These are phyloP conservation scores for Eulemur albifrons DNA, from an alignment of 2,797 vertebrate genomes.

Conservation along the genomic window DNA sequence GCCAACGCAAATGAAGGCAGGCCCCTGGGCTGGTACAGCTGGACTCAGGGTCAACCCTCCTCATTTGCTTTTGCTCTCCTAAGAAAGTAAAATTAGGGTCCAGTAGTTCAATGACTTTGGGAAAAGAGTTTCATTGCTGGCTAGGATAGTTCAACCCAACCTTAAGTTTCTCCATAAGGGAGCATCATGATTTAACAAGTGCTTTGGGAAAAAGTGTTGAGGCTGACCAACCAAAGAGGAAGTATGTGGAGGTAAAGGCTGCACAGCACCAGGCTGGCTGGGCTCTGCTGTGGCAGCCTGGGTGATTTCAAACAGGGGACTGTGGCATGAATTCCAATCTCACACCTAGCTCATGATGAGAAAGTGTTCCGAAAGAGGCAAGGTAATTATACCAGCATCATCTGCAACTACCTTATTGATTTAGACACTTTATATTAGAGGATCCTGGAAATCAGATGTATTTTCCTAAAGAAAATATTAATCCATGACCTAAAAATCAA, in stretches of 20 bases:
- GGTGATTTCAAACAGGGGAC: background rate
- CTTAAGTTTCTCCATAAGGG: background rate
- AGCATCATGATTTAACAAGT: background rate
- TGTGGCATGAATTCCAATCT: background rate
- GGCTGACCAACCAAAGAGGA: background rate
- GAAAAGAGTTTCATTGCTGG: background rate
- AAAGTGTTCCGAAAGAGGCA: background rate
- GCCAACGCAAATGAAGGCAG: background rate
- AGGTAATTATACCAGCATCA: slow-evolving; percentile 15
- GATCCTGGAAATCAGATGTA: slow-evolving; percentile 10
- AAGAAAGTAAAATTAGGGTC: background rate
- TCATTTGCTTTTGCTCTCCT: background rate
- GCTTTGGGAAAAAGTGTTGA: background rate
- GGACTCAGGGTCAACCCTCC: background rate
- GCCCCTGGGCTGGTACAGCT: background rate
- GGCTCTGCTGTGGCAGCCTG: background rate
- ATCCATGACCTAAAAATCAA: slow-evolving; percentile 64
- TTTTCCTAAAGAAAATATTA: slow-evolving; percentile 65
- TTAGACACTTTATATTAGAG: slow-evolving; percentile 37
- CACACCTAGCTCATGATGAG: background rate
- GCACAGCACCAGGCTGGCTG: background rate
- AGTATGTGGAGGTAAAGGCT: background rate
- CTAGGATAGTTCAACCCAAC: background rate
- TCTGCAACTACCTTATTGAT: slow-evolving; percentile 52
- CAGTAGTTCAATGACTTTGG: background rate